A percentile compares a stretch with the other conserved stretches of the same genome.
Evolutionary conservation across 2,797 vertebrate genomes (phyloP).

Genomic region (Chanos chanos): DNA sequence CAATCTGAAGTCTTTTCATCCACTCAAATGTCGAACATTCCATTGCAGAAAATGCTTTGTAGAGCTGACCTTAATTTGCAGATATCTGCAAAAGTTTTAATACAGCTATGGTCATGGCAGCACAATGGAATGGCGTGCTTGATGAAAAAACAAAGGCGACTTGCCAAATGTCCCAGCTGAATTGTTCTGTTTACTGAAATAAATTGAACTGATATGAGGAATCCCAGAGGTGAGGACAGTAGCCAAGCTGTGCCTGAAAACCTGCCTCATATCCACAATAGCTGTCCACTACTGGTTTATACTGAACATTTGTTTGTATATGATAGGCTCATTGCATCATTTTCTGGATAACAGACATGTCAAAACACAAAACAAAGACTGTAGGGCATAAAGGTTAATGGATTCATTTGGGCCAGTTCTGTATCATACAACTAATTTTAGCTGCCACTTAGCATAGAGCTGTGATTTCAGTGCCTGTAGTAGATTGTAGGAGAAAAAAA

Average conservation of each 20-base stretch:
- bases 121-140: constrained; percentile 48
- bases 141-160: constrained; percentile 63
- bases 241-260: constrained; percentile 65
- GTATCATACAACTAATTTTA: too few species aligned
- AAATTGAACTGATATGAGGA: constrained; percentile 70
- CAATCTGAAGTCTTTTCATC: not conserved
- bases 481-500: too few species aligned
- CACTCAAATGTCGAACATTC: not conserved
- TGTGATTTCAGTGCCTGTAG: constrained; percentile 54
- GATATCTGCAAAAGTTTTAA: constrained; percentile 50
- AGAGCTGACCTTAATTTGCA: constrained; percentile 34
- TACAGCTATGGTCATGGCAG: constrained; percentile 45
- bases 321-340: constrained; percentile 57
- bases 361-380: constrained; percentile 42
- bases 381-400: constrained; percentile 49
- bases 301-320: constrained; percentile 52
- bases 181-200: constrained; percentile 68
- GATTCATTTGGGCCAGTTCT: too few species aligned
- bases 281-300: constrained; percentile 51
- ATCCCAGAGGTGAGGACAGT: constrained; percentile 65
- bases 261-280: constrained; percentile 40
- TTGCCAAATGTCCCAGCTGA: constrained; percentile 66
- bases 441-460: too few species aligned
- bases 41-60: not conserved
- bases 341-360: constrained; percentile 50